Conservation (phyloP, 1,140 invertebrate species). For the Coptotermes formosanus region DNA sequence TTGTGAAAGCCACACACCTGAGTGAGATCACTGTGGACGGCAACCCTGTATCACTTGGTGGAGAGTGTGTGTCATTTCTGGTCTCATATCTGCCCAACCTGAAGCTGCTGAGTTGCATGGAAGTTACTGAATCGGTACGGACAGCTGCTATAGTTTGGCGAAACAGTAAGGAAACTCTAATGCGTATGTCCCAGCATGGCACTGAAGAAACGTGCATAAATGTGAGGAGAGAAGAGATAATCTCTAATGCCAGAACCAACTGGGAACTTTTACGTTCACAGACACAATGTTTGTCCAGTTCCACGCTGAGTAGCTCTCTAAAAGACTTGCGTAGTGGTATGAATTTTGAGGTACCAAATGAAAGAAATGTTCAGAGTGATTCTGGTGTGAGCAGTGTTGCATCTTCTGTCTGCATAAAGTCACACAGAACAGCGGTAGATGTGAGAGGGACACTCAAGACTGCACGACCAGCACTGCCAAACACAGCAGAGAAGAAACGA, state of each 20-base stretch:
- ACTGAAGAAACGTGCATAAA: constrained; percentile 65
- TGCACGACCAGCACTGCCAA: constrained; percentile 25
- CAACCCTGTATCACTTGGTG: constrained; percentile 73
- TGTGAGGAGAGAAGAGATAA: constrained; percentile 69
- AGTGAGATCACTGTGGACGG: constrained; percentile 83
- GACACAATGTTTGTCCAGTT: constrained; percentile 51
- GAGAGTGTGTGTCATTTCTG: constrained; percentile 74
- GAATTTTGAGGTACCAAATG: constrained; percentile 44
- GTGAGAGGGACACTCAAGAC: constrained; percentile 27
- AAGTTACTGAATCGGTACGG: constrained; percentile 66
- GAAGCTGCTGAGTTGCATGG: constrained; percentile 67
- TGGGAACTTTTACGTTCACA: constrained; percentile 74
- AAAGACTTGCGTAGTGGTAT: constrained; percentile 42
- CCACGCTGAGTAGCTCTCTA: constrained; percentile 42
- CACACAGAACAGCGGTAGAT: not conserved
- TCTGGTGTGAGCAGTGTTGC: constrained; percentile 33
- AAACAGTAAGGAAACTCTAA: constrained; percentile 68
- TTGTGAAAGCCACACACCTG: constrained; percentile 69
- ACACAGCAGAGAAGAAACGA: constrained; percentile 32
- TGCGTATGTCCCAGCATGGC: constrained; percentile 56
- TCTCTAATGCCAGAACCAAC: constrained; percentile 76
- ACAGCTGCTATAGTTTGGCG: constrained; percentile 73
- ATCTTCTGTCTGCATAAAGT: constrained; percentile 30
- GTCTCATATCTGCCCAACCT: constrained; percentile 75
- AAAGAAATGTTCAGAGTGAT: constrained; percentile 44